Base-by-base conservation (phyloP, 1,140 invertebrate species). In the Plectrocnemia conspersa region DNA sequence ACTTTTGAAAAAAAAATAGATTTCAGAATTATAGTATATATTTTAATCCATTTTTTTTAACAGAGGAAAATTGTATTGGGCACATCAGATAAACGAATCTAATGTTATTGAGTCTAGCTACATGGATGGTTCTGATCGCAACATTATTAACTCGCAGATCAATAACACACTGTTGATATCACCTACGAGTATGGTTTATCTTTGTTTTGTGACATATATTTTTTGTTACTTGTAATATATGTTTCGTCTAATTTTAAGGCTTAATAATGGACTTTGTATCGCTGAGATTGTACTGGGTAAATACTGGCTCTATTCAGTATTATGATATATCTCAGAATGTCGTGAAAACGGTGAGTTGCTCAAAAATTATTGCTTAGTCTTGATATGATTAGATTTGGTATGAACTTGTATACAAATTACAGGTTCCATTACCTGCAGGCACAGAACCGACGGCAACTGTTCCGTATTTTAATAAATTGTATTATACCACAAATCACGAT, bases 231-330 rank as follows among this genome's bases (percentile, higher is more conserved):
- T 27, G 33, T 65, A 27, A 21, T 22, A 40, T 19, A 52, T 53
- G 11, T 16, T 47, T 11, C 61, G 60, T 33, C 63, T 64, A 1
- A 66, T 65, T 60, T 66, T 49, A 64, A 79, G 83, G 81, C 68
- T 70, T 84, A 63, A 71, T 69, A 2, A 73, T 84, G 60, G 86
- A 90, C 68, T 68, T 78, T 47, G 73, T 77, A 45, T 68, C 70
- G 0, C 65, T 78, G 23, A 74, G 80, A 7, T 65, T 91, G 24
- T 92, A 89, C 69, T 92, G 85, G 80, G 78, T 85, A 0, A 82
- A 81, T 62, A 64, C 69, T 5, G 70, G 72, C n/a, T 67, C 67
- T n/a, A 82, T 92, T 48, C 81, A 83, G 56, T 87, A 79, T 64
- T 79, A 81, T 56, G 77, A 83, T 57, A 71, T 89, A n/a, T n/a